Percentiles rank a stretch among this genome's conserved stretches.
Conservation (phyloP, 1,140 invertebrate genomes). For the Hycleus phaleratus region DNA sequence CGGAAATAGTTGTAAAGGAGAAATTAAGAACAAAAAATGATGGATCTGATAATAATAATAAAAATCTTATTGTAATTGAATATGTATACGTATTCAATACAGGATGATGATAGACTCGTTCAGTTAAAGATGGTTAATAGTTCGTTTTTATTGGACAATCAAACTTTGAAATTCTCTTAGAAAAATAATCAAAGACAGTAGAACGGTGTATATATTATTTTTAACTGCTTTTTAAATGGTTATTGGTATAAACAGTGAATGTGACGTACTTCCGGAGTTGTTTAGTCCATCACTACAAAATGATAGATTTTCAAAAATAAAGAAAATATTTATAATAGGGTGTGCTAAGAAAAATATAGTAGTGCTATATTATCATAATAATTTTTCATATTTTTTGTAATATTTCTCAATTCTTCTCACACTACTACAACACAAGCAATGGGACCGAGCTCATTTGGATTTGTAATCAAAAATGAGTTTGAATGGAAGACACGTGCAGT, state of each 20-base stretch:
- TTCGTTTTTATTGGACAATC: constrained; percentile 33
- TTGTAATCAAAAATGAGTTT: too few relatives aligned
- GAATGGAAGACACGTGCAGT: too few relatives aligned
- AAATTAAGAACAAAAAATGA: constrained; percentile 1
- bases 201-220: constrained; percentile 26
- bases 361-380: too few relatives aligned
- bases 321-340: too few relatives aligned
- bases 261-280: constrained; percentile 33
- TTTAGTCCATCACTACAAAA: constrained; percentile 14
- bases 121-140: constrained; percentile 24
- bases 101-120: constrained; percentile 1
- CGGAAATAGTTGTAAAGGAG: neutral
- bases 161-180: constrained; percentile 32
- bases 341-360: too few relatives aligned
- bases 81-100: constrained; percentile 8
- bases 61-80: constrained; percentile 1
- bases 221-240: constrained; percentile 35
- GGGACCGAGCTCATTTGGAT: too few relatives aligned
- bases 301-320: too few relatives aligned
- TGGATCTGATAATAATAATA: neutral
- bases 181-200: constrained; percentile 31
- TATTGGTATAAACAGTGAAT: constrained; percentile 33
- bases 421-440: too few relatives aligned
- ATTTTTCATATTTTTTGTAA: too few relatives aligned
- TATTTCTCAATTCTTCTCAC: too few relatives aligned